Evolutionary conservation across 2,888 invertebrate species (phyloP), one percentile per base, ranked within the genome.

Genomic region (Seladonia tumulorum): DNA sequence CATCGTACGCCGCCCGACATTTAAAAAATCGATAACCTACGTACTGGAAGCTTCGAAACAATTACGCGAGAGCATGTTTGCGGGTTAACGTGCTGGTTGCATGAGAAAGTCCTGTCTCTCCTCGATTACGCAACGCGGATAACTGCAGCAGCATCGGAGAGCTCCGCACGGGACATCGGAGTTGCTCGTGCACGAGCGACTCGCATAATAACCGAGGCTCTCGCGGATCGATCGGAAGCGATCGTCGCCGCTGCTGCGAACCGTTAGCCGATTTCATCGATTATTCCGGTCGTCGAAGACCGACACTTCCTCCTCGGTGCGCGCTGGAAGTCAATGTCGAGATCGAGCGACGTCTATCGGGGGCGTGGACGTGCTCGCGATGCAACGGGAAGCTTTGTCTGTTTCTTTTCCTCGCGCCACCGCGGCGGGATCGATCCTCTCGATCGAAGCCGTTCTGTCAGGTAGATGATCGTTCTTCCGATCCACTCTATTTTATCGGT

Each of bases 181-280:
- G 25, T 81, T 75, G 80, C 88, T 42, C 75, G 68, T 25, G 68
- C 77, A 81, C 77, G 57, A 35, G 63, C 79, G 42, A 47, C 71
- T 29, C 16, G 91, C 90, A 90, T 90, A 91, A 88, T 84, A 89
- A 90, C 78, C 75, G 76, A 42, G 68, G 77, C 74, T 35, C 77
- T 71, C 42, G 86, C n/a, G n/a, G n/a, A n/a, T n/a, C n/a, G 86
- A 90, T 90, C 90, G 91, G 91, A 91, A 90, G 87, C 89, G 87
- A 85, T 79, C 79, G 88, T 85, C 86, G 83, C 53, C 84, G 81
- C 79, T 71, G 71, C 66, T 29, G 68, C 42, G 73, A 60, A 88
- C 91, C 92, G 91, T 92, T 92, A 92, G 79, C 81, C 85, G 87
- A 81, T 89, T 90, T 90, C 92, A 92, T 92, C 92, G 91, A 49